Conservation (phyloP, 30 jellyfish, hydroid and myxozoan genomes). For the Aurelia sp. region DNA sequence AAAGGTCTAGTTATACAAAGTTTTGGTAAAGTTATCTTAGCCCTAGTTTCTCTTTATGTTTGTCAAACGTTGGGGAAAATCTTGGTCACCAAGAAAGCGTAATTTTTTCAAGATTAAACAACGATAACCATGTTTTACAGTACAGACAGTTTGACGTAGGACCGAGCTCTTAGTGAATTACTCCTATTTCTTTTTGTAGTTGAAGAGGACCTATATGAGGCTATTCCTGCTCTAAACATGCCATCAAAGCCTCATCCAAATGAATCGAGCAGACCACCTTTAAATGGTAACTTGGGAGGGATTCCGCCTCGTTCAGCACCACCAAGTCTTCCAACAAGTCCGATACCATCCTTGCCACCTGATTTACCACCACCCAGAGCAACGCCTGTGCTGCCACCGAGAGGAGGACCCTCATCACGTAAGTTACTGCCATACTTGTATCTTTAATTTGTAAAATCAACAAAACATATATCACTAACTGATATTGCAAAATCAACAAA, state of each 20-base stretch:
- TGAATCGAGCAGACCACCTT: too few species aligned
- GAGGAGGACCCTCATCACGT: constrained; percentile 10
- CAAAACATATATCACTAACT: too few species aligned
- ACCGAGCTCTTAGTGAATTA: not conserved
- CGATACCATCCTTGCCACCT: constrained; percentile 26
- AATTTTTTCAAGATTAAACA: too few species aligned
- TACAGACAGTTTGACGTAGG: not conserved
- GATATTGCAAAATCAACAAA: too few species aligned
- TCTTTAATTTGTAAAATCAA: too few species aligned
- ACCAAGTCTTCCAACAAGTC: constrained; percentile 16
- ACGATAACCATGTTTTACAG: not conserved
- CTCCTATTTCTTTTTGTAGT: not conserved
- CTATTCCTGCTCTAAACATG: not conserved
- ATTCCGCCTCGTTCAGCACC: constrained; percentile 38
- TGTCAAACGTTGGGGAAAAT: too few species aligned
- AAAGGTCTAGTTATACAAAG: too few species aligned
- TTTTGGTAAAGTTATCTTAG: too few species aligned
- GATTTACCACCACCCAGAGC: constrained; percentile 22
- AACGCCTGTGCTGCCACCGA: not conserved
- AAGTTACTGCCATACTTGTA: too few species aligned
- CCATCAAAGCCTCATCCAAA: not conserved
- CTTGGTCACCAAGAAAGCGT: too few species aligned
- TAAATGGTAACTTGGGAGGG: not conserved
- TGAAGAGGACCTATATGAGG: constrained; percentile 56
- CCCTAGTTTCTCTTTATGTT: too few species aligned